Conservation (phyloP, 2,888 invertebrate species). For the Pimpla rufipes region DNA sequence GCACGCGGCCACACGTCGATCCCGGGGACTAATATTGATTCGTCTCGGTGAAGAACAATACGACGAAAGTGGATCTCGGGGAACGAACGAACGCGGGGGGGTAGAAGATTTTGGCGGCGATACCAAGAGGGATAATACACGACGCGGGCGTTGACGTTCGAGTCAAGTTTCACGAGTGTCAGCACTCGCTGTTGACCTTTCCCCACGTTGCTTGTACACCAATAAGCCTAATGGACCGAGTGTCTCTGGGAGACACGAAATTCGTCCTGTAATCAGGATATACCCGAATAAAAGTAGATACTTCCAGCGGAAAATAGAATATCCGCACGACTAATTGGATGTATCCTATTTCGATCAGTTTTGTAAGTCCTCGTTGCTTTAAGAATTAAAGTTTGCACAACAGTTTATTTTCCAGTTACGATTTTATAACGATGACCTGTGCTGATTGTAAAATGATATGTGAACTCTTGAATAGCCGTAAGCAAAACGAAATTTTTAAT, state of each 20-base stretch:
- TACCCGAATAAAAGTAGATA: not conserved
- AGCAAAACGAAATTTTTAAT: too few relatives aligned
- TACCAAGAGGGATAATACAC: not conserved
- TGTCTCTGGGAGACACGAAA: not conserved
- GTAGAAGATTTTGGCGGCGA: not conserved
- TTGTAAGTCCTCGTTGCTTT: too few relatives aligned
- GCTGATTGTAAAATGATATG: too few relatives aligned
- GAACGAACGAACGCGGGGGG: constrained; percentile 10
- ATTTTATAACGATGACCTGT: too few relatives aligned
- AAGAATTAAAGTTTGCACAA: too few relatives aligned
- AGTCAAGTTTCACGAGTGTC: not conserved
- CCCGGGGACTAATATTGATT: constrained; percentile 53
- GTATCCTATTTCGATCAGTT: too few relatives aligned
- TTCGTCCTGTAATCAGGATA: not conserved
- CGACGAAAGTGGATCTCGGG: not conserved
- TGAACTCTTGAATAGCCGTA: too few relatives aligned
- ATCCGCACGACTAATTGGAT: too few relatives aligned
- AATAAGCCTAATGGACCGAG: not conserved
- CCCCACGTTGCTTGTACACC: not conserved
- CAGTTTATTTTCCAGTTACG: too few relatives aligned
- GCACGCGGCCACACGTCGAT: constrained; percentile 41
- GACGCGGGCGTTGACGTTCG: constrained; percentile 1
- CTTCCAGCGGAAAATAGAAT: too few relatives aligned
- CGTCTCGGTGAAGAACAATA: constrained; percentile 26
- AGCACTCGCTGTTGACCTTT: not conserved